A percentile compares a stretch with the other conserved stretches of the same genome.
Conservation (phyloP, 2,888 invertebrate species). For the Cataglyphis rosenhaueri region DNA sequence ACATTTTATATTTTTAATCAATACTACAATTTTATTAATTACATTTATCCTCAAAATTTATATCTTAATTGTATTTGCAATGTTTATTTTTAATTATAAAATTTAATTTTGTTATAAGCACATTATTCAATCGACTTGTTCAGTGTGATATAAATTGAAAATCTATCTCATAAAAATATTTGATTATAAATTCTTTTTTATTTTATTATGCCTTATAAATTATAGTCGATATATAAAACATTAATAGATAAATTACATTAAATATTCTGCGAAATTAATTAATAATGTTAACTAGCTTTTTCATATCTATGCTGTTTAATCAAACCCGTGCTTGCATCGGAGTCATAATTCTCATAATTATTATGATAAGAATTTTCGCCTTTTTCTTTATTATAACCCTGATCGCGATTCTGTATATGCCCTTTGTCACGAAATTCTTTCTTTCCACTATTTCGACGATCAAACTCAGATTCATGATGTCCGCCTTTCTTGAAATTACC, state of each 20-base stretch:
- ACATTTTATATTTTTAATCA: slow-evolving; percentile 4
- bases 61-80: neutral
- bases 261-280: neutral
- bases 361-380: slow-evolving; percentile 87
- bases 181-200: neutral
- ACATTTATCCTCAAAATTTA: neutral
- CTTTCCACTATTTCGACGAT: slow-evolving; percentile 87
- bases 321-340: slow-evolving; percentile 86
- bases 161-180: neutral
- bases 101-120: neutral
- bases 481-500: slow-evolving; percentile 88
- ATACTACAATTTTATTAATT: neutral
- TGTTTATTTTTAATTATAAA: slow-evolving; percentile 6
- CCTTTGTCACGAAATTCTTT: slow-evolving; percentile 88
- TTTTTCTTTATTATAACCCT: slow-evolving; percentile 87
- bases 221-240: slow-evolving; percentile 34
- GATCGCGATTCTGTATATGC: slow-evolving; percentile 86
- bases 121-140: neutral
- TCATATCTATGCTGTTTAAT: slow-evolving; percentile 86
- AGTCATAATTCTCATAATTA: slow-evolving; percentile 87
- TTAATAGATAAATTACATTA: slow-evolving; percentile 16
- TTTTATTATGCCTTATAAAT: slow-evolving; percentile 40
- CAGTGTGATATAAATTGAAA: neutral
- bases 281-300: slow-evolving; percentile 44
- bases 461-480: slow-evolving; percentile 86